These are phyloP conservation scores for Falcaria lacertinaria DNA, from an alignment of 2,888 invertebrate species.

Conservation along the genomic window DNA sequence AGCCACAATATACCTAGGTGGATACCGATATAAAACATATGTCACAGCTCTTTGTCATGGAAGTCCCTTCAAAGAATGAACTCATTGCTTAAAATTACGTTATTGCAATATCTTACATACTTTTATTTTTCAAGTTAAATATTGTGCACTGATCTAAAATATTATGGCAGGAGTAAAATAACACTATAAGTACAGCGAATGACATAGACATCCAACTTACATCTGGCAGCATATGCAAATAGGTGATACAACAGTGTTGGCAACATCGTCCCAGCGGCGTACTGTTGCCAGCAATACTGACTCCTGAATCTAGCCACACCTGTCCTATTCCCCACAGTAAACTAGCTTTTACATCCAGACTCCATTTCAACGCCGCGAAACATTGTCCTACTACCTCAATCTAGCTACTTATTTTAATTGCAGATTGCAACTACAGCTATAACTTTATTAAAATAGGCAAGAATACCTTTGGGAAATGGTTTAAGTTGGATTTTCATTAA, in stretches of 20 bases:
- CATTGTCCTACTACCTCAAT: conserved; percentile 20
- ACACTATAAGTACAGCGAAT: conserved; percentile 20
- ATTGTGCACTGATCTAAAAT: too few species aligned
- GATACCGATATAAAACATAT: too few species aligned
- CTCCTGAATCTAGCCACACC: conserved; percentile 51
- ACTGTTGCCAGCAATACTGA: conserved; percentile 46
- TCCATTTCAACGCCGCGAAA: conserved; percentile 38
- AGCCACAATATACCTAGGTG: too few species aligned
- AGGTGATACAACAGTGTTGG: conserved; percentile 42
- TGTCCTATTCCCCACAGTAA: conserved; percentile 43
- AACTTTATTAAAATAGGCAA: too few species aligned
- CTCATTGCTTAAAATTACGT: too few species aligned
- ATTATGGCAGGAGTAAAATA: neutral
- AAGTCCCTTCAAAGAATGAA: too few species aligned
- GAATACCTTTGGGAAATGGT: too few species aligned
- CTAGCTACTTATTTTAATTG: neutral
- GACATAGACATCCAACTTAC: conserved; percentile 20
- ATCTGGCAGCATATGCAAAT: conserved; percentile 48
- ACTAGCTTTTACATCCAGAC: conserved; percentile 49
- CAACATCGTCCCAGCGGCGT: conserved; percentile 43
- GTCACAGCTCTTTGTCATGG: too few species aligned
- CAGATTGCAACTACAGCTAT: too few species aligned
- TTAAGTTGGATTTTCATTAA: too few species aligned
- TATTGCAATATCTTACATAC: too few species aligned
- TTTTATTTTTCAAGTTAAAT: too few species aligned